Conservation (phyloP, 2,113 vertebrate species). For the Orientallactaga bullata region DNA sequence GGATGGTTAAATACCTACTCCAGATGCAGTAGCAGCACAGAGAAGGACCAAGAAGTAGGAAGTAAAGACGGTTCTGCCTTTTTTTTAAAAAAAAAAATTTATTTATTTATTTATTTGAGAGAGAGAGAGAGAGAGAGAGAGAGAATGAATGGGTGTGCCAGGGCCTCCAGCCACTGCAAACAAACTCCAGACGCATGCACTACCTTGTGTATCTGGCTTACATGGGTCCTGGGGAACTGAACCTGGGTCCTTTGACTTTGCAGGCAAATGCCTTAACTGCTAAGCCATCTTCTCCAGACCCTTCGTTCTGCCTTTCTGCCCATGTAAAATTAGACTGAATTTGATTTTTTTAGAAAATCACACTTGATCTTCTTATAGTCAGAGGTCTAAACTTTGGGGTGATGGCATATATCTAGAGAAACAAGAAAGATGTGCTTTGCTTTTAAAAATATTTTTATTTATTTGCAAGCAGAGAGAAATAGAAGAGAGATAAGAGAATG, state of each 20-base stretch:
- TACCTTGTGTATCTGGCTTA: too few relatives aligned
- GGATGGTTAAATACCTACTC: background rate
- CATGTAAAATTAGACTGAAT: conserved; percentile 43
- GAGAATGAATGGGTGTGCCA: too few relatives aligned
- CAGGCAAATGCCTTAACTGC: too few relatives aligned
- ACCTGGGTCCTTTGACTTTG: too few relatives aligned
- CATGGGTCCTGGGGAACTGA: too few relatives aligned
- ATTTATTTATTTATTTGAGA: background rate
- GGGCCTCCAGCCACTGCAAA: too few relatives aligned
- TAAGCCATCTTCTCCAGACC: too few relatives aligned
- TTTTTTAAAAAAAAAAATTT: too few relatives aligned
- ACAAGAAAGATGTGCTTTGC: background rate
- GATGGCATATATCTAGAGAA: background rate
- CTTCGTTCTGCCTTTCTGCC: background rate
- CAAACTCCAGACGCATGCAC: too few relatives aligned
- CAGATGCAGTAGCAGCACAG: background rate
- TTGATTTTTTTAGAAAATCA: conserved; percentile 42
- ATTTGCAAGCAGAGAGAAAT: too few relatives aligned
- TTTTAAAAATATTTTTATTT: too few relatives aligned
- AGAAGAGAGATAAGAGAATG: too few relatives aligned
- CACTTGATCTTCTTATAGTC: background rate
- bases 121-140: background rate
- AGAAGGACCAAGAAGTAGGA: conserved; percentile 26
- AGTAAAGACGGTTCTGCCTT: background rate
- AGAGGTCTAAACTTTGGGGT: background rate